A percentile compares a stretch with the other conserved stretches of the same genome.
Conservation (phyloP, 2,113 vertebrate genomes). For the Otolemur garnettii region DNA sequence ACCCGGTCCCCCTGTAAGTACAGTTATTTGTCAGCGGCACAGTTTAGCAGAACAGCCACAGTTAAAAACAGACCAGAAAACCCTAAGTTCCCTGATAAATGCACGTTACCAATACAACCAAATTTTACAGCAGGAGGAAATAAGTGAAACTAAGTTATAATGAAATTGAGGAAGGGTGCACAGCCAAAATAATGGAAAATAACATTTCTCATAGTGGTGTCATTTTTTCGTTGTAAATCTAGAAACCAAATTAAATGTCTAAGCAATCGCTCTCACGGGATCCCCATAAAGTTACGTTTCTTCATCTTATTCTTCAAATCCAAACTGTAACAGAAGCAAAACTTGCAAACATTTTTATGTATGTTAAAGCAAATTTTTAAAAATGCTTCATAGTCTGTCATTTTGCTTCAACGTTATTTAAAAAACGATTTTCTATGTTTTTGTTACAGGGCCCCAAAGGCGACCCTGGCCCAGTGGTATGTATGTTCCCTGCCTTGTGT, state of each 20-base stretch:
- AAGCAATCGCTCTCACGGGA: not conserved
- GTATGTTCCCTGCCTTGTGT: constrained; percentile 76
- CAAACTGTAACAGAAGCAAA: constrained; percentile 7
- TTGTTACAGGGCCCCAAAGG: constrained; percentile 95
- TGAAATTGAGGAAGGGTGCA: not conserved
- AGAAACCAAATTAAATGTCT: not conserved
- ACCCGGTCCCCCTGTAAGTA: constrained; percentile 95
- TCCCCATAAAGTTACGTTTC: not conserved
- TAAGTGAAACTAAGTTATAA: constrained; percentile 11
- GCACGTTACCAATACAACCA: not conserved
- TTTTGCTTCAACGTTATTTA: constrained; percentile 36
- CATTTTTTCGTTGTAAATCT: not conserved
- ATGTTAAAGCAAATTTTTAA: not conserved
- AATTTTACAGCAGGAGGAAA: not conserved
- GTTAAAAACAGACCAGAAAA: not conserved
- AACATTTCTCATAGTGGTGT: not conserved
- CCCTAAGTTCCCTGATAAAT: not conserved
- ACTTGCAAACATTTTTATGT: not conserved
- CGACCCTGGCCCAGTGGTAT: constrained; percentile 93
- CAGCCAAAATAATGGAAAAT: constrained; percentile 31
- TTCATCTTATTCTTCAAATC: constrained; percentile 20
- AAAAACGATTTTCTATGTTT: constrained; percentile 57
- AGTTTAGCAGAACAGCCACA: not conserved
- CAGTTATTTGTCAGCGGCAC: not conserved
- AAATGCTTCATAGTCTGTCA: not conserved